A percentile compares a stretch with the other conserved stretches of the same genome.
Evolutionary conservation across 2,113 vertebrate species (phyloP).

Genomic region (Macheiramphus alcinus): DNA sequence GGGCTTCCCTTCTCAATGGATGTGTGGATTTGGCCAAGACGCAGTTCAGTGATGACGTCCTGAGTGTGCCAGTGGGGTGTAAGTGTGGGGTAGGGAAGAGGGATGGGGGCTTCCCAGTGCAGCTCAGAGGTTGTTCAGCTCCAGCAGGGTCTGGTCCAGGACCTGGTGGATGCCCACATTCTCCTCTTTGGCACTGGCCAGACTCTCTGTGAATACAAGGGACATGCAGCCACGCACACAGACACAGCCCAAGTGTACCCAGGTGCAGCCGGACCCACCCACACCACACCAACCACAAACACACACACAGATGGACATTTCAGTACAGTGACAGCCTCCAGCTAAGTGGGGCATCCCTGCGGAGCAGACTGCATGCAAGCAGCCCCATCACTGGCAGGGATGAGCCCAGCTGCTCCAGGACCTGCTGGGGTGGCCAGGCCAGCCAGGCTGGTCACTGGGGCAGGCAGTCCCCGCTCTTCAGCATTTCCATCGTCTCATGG

Average conservation of each 20-base stretch:
- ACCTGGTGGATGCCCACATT: slow-evolving; percentile 96
- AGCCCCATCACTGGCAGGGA: background rate
- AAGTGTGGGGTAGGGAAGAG: slow-evolving; percentile 11
- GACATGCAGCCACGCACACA: background rate
- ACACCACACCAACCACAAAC: background rate
- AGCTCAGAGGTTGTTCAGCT: slow-evolving; percentile 95
- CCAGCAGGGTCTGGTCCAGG: slow-evolving; percentile 94
- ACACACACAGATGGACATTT: background rate
- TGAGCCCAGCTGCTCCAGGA: background rate
- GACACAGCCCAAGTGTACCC: background rate
- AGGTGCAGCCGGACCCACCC: background rate
- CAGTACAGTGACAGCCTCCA: background rate
- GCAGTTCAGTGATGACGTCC: slow-evolving; percentile 17
- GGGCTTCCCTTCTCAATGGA: slow-evolving; percentile 36
- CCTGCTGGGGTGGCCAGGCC: background rate
- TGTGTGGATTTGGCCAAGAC: slow-evolving; percentile 21
- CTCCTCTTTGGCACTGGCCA: slow-evolving; percentile 95
- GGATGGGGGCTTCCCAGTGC: background rate
- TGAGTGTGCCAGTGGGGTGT: slow-evolving; percentile 17
- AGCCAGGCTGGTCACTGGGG: background rate
- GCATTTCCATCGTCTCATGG: background rate
- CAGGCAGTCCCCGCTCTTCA: background rate
- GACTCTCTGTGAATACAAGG: slow-evolving; percentile 82
- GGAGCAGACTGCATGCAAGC: background rate
- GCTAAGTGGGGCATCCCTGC: fast-evolving